Conservation (phyloP, 92 coral and sea anemone species). For the Zoanthus solanderi region DNA sequence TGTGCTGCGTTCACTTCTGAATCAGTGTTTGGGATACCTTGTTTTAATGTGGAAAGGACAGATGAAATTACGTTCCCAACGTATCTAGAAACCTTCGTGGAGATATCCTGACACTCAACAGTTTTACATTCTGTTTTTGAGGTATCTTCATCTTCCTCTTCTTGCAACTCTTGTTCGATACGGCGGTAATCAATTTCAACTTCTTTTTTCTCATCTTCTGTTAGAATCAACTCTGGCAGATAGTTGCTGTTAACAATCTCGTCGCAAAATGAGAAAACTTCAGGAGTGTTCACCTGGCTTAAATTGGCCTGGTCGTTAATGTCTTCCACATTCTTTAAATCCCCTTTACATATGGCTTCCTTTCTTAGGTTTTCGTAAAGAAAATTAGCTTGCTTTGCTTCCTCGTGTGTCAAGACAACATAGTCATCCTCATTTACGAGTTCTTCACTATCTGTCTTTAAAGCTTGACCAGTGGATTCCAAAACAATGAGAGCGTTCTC, state of each 20-base stretch:
- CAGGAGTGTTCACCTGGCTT: not conserved
- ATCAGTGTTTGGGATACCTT: not conserved
- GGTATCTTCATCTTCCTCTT: not conserved
- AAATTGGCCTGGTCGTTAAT: conserved; percentile 62
- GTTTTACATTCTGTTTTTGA: conserved; percentile 10
- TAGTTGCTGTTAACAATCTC: not conserved
- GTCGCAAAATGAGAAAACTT: not conserved
- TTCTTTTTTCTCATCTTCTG: conserved; percentile 5
- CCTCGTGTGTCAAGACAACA: conserved; percentile 59
- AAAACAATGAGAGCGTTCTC: conserved; percentile 61
- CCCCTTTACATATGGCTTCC: not conserved
- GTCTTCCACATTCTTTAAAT: conserved; percentile 53
- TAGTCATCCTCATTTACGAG: conserved; percentile 32
- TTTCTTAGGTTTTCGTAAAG: conserved; percentile 26
- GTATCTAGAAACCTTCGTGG: conserved; percentile 49
- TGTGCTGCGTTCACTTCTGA: not conserved
- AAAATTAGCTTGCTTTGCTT: conserved; percentile 51
- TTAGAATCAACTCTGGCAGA: not conserved
- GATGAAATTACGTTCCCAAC: conserved; percentile 57
- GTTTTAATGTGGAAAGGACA: conserved; percentile 48
- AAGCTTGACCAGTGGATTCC: conserved; percentile 33
- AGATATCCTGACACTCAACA: conserved; percentile 23
- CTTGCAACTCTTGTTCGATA: not conserved
- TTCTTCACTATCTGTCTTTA: not conserved
- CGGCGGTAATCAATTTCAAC: not conserved